Evolutionary conservation across 2,797 vertebrate genomes (phyloP).

Genomic region (Labeo calbasu): DNA sequence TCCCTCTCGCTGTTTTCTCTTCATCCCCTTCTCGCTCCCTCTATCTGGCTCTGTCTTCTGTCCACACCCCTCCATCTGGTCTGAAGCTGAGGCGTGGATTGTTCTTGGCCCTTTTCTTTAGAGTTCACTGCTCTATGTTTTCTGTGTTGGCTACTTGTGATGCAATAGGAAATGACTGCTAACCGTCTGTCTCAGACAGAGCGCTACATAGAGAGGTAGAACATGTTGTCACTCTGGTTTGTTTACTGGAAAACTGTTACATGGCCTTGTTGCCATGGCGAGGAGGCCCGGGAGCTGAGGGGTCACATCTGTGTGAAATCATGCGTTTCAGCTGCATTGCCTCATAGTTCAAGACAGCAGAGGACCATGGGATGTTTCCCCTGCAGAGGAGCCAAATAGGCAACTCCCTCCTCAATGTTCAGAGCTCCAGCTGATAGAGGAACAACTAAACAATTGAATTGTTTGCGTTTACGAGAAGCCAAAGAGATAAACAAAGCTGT

Average conservation of each 20-base stretch:
- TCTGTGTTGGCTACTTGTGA: constrained; percentile 32
- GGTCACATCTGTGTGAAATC: constrained; percentile 66
- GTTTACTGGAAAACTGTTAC: constrained; percentile 60
- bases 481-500: constrained; percentile 4
- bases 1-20: constrained; percentile 20
- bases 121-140: constrained; percentile 31
- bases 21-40: constrained; percentile 33
- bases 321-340: constrained; percentile 58
- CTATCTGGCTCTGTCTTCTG: constrained; percentile 49
- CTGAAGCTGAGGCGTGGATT: constrained; percentile 33
- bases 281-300: constrained; percentile 44
- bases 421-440: constrained; percentile 44
- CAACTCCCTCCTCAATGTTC: constrained; percentile 33
- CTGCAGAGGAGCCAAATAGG: constrained; percentile 45
- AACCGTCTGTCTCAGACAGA: constrained; percentile 28
- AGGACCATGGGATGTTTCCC: constrained; percentile 48
- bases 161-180: constrained; percentile 47
- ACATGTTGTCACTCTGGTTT: constrained; percentile 53
- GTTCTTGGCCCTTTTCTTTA: constrained; percentile 23
- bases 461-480: background rate
- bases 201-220: constrained; percentile 18
- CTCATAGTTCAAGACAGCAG: constrained; percentile 63
- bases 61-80: constrained; percentile 61
- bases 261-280: constrained; percentile 55
- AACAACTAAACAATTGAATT: constrained; percentile 35